These are phyloP conservation scores for Harlomillsia oculata DNA, from an alignment of 1,140 invertebrate genomes.

Conservation along the genomic window DNA sequence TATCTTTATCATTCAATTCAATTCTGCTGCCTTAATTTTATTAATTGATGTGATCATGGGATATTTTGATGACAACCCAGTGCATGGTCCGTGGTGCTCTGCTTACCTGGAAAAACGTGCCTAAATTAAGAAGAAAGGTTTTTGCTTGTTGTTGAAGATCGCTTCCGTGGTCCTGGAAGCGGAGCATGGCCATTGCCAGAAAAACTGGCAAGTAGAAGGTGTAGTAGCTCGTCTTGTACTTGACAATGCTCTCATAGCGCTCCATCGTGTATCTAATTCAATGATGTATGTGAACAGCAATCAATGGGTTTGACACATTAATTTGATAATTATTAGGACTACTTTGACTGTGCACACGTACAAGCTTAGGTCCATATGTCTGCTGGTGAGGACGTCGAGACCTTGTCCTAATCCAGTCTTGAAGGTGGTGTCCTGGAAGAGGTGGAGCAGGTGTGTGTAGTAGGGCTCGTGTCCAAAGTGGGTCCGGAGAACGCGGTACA, in stretches of 20 bases:
- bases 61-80: constrained; percentile 48
- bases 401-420: constrained; percentile 72
- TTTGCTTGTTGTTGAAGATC: no score
- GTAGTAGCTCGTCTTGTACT: constrained; percentile 93
- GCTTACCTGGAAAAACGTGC: no score
- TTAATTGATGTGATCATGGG: constrained; percentile 65
- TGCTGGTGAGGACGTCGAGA: constrained; percentile 54
- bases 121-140: no score
- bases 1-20: constrained; percentile 89
- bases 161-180: no score
- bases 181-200: constrained; percentile 74
- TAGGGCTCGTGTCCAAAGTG: constrained; percentile 46
- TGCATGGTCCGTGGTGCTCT: no score
- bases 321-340: not conserved
- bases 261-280: constrained; percentile 66
- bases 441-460: constrained; percentile 47
- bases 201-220: constrained; percentile 85
- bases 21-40: constrained; percentile 78
- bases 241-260: constrained; percentile 79
- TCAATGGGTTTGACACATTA: not conserved
- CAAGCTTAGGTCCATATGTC: constrained; percentile 20
- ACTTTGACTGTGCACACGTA: not conserved
- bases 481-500: constrained; percentile 48
- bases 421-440: constrained; percentile 55
- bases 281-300: not conserved